Base-by-base conservation (phyloP, 2,888 invertebrate genomes). In the Amphimallon solstitiale region DNA sequence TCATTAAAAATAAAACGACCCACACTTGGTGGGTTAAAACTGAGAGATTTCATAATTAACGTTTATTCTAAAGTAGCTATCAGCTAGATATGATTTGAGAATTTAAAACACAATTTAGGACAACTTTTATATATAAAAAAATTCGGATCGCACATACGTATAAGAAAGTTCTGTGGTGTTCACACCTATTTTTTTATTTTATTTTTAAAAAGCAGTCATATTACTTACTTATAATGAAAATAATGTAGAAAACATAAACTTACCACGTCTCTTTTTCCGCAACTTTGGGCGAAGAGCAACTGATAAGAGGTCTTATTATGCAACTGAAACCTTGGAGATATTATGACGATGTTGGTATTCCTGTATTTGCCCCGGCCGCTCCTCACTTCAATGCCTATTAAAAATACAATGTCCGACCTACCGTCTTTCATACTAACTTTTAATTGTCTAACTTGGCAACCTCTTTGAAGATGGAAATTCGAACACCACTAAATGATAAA, bases 271-370 rank as follows among this genome's bases (percentile, higher is more conserved):
- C 89, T 88, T 4, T 92, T 90, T 74, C 92, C 90, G 82, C 93
- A 94, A 78, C 90, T 89, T 84, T 99, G 98, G 60, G 95, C 92
- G 80, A 98, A 92, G 78, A 94, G 91, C 74, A 99, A 85, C 60
- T 89, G 90, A 75, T 87, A 86, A 12, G 86, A 84, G 68, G 89
- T 95, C 80, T 92, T 90, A 84, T 99, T 99, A 83, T 97, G 94
- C 65, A 98, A 85, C 82, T 96, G 94, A 84, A 92, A 98, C 72
- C 97, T 87, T 37, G 98, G 97, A 12, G 96, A 92, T 74, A 98
- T 88, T 3, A 95, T 95, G 34, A 97, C 93, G 74, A 98, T 93
- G 79, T 92, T 93, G 29, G 98, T 97, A 77, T 69, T 56, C 6
- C 93, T 87, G 85, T 98, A 97, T 74, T 93, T 88, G 4, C 96